Conservation (phyloP, 2,797 vertebrate species). For the Spinibarbus caldwelli region DNA sequence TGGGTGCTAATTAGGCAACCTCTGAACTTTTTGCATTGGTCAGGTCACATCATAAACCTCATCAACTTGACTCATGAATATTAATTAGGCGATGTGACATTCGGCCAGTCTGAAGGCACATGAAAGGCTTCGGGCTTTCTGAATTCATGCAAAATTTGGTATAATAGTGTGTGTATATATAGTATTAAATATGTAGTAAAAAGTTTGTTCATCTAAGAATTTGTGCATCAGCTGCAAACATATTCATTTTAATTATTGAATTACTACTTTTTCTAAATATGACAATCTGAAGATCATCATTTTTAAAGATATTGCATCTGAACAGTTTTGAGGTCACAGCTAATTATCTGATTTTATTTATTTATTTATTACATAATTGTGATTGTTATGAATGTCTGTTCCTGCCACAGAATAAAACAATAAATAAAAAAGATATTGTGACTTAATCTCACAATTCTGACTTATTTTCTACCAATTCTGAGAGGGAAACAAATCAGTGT, state of each 20-base stretch:
- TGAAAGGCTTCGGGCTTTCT: neutral
- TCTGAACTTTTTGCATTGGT: slow-evolving; percentile 10
- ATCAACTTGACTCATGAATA: slow-evolving; percentile 23
- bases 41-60: slow-evolving; percentile 7
- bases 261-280: neutral
- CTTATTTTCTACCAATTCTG: no score
- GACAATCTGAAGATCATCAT: neutral
- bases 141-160: neutral
- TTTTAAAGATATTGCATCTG: neutral
- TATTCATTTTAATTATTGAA: neutral
- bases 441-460: no score
- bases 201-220: neutral
- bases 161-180: neutral
- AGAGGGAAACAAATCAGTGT: no score
- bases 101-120: neutral
- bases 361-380: no score
- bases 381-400: no score
- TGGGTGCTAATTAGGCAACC: slow-evolving; percentile 17
- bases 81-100: slow-evolving; percentile 13
- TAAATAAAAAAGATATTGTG: no score
- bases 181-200: neutral
- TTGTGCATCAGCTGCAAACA: neutral
- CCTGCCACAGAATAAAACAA: no score
- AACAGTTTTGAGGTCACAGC: neutral
- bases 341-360: no score